Evolutionary conservation across 2,113 vertebrate genomes (phyloP).

Genomic region (Brachionichthys hirsutus): DNA sequence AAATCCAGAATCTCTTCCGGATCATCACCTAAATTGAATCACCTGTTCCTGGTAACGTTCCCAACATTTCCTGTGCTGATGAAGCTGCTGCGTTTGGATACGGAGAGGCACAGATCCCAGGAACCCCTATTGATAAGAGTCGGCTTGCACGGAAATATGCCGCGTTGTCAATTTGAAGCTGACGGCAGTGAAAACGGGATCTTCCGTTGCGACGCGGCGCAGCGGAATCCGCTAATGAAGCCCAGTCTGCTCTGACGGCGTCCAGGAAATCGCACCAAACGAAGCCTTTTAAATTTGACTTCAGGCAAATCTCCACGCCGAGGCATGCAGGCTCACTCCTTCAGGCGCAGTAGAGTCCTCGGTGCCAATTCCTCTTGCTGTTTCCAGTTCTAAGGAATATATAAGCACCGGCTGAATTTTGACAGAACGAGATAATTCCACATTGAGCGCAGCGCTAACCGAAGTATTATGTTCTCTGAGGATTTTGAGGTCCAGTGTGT

Average conservation of each 20-base stretch:
- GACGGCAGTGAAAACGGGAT: slow-evolving; percentile 65
- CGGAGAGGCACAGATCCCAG: slow-evolving; percentile 14
- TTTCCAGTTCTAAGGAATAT: neutral
- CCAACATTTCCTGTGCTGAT: too few relatives aligned
- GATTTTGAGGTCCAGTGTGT: slow-evolving; percentile 12
- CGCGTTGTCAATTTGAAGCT: slow-evolving; percentile 67
- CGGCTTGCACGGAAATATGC: slow-evolving; percentile 60
- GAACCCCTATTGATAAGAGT: slow-evolving; percentile 57
- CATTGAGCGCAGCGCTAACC: slow-evolving; percentile 8
- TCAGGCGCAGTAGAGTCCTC: neutral
- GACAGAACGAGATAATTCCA: slow-evolving; percentile 10
- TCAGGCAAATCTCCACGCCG: slow-evolving; percentile 22
- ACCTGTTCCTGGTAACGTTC: too few relatives aligned
- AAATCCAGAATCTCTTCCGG: too few relatives aligned
- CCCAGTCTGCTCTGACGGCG: slow-evolving; percentile 38
- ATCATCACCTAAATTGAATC: too few relatives aligned
- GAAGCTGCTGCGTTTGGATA: slow-evolving; percentile 26
- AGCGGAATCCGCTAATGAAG: slow-evolving; percentile 59
- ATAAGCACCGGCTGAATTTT: slow-evolving; percentile 3
- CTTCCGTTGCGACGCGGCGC: slow-evolving; percentile 62
- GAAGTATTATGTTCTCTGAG: neutral
- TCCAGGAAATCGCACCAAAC: slow-evolving; percentile 47
- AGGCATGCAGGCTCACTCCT: slow-evolving; percentile 25
- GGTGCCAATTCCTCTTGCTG: neutral
- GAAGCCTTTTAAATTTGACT: slow-evolving; percentile 53